phyloP scores from a whole-genome alignment of 2,797 vertebrate genomes.

The Trachops cirrhosus region DNA sequence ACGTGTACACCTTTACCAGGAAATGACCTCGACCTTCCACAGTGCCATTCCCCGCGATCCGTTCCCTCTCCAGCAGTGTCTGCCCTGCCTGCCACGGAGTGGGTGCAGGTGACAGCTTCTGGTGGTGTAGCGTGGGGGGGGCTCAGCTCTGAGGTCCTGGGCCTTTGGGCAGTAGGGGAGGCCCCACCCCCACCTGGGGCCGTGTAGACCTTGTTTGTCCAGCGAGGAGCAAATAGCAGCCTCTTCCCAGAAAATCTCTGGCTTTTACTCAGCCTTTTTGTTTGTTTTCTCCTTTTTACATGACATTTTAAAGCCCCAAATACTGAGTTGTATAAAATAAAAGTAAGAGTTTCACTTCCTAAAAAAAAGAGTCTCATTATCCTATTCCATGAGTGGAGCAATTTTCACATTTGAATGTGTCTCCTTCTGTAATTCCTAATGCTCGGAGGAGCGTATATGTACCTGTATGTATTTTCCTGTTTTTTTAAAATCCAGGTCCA shows the following conservation, averaged over 20 bases:
- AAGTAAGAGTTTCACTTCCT: background rate
- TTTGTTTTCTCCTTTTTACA: background rate
- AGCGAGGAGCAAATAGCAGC: background rate
- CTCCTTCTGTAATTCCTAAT: background rate
- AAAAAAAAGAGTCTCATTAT: background rate
- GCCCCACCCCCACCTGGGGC: background rate
- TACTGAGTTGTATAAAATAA: background rate
- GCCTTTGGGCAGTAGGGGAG: background rate
- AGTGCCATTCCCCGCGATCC: background rate
- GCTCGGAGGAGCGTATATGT: background rate
- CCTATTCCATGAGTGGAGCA: background rate
- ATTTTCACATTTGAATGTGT: background rate
- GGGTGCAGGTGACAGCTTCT: background rate
- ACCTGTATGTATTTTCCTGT: background rate
- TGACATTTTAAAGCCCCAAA: background rate
- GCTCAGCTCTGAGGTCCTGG: background rate
- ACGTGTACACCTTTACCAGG: background rate
- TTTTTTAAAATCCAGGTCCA: background rate
- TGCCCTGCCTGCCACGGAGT: background rate
- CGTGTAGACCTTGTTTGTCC: background rate
- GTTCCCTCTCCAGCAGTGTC: background rate
- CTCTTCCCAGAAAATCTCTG: background rate
- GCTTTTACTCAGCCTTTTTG: background rate
- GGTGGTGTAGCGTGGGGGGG: background rate
- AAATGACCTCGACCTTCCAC: background rate